Base-by-base conservation (phyloP, 1,140 invertebrate species). In the Drosophila cardini region DNA sequence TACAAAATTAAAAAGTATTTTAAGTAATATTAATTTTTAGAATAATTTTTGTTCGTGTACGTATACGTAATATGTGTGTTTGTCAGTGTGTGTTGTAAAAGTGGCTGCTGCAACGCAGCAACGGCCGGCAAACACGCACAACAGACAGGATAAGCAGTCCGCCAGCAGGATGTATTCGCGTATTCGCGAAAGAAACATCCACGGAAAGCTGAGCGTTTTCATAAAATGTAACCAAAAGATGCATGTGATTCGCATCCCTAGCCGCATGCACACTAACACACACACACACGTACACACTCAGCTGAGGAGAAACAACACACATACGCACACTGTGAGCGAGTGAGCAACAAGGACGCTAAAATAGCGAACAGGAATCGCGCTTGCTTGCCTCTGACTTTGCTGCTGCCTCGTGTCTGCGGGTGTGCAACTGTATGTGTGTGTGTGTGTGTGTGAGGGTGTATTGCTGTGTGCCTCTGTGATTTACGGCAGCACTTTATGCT, bases 401-500 rank as follows among this genome's bases (percentile, higher is more conserved):
- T 26, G 34, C 48, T 32, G 42, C 43, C 77, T 72, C 69, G 50
- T 36, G 62, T 76, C 57, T 60, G 50, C 52, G 70, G 43, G 76
- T 70, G 46, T 42, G 38, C 38, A 30, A 13, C 16, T 55, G 43
- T 30, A 10, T 48, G 26, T 63, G 53, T 58, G 43, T 61, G 58
- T 62, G 34, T 60, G 64, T 63, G 60, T 72, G 76, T 60, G 34
- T 42, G 8, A 48, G 8, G 9, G 30, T 53, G 53, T 67, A 45
- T 61, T 46, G 40, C 38, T 73, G 71, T 70, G 68, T 80, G 84
- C 53, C 68, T 84, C 84, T 89, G 84, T 89, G 84, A 89, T 89
- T 89, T 89, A 89, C 84, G 84, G 85, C 84, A 89, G 84, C 84
- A 89, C 84, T 89, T 89, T 90, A 90, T 89, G 84, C 84, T 89